Conservation (phyloP, 2,113 vertebrate species). For the Peromyscus polionotus region DNA sequence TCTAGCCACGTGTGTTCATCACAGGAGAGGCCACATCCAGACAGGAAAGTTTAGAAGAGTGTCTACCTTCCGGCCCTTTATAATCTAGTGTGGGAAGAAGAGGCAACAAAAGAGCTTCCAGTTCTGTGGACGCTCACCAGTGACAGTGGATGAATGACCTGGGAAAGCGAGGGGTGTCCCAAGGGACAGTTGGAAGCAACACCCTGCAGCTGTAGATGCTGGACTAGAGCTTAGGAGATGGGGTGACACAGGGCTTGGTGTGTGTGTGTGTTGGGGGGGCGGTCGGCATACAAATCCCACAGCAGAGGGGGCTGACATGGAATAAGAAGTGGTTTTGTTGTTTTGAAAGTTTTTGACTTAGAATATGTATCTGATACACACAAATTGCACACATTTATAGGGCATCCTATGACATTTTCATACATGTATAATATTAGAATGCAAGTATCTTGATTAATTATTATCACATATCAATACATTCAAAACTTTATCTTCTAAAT, state of each 20-base stretch:
- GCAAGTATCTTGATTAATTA: too few relatives aligned
- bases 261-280: too few relatives aligned
- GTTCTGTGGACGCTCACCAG: background rate
- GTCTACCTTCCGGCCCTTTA: background rate
- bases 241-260: too few relatives aligned
- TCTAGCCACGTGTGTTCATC: background rate
- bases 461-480: background rate
- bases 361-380: background rate
- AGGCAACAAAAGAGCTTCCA: background rate
- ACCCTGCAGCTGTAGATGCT: background rate
- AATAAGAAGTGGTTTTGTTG: background rate
- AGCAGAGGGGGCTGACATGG: background rate
- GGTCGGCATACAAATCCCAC: background rate
- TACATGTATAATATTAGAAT: background rate
- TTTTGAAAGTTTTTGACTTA: background rate
- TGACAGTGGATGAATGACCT: background rate
- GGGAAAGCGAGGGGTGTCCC: accelerated
- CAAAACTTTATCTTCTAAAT: background rate
- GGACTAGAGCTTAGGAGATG: background rate
- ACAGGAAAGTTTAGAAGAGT: background rate
- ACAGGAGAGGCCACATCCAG: background rate
- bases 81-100: background rate
- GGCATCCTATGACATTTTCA: background rate
- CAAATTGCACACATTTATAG: background rate
- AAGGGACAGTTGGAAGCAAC: accelerated